Evolutionary conservation across 2,888 invertebrate species (phyloP).

Genomic region (Melanotus villosus): DNA sequence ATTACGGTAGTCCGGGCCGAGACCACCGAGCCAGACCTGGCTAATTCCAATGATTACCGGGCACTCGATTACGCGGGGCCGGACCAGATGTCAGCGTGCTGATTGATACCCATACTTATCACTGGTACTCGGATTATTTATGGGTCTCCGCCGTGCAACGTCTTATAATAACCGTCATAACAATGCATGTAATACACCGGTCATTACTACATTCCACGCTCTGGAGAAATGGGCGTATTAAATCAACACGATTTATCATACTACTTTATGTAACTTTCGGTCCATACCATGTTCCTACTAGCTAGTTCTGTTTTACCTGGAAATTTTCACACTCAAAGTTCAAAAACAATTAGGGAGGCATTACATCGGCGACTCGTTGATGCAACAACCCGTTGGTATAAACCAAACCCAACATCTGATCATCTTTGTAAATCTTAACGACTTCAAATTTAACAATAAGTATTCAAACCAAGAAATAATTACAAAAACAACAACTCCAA

Average conservation of each 20-base stretch:
- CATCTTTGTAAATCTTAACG: too few species aligned
- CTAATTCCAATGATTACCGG: conserved; percentile 74
- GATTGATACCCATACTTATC: conserved; percentile 59
- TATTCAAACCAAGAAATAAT: too few species aligned
- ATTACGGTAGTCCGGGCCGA: conserved; percentile 64
- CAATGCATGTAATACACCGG: conserved; percentile 50
- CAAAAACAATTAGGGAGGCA: not conserved
- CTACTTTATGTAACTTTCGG: conserved; percentile 1
- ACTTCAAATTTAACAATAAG: too few species aligned
- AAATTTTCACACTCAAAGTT: not conserved
- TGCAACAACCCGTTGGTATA: too few species aligned
- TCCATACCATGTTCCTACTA: not conserved
- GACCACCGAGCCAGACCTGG: conserved; percentile 72
- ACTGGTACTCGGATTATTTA: conserved; percentile 54
- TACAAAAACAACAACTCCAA: too few species aligned
- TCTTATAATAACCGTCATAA: conserved; percentile 55
- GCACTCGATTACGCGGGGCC: conserved; percentile 63
- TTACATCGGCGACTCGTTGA: too few species aligned
- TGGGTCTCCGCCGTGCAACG: conserved; percentile 48
- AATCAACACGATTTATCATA: conserved; percentile 39
- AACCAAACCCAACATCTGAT: too few species aligned
- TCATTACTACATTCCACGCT: conserved; percentile 48
- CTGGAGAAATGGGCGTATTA: conserved; percentile 36
- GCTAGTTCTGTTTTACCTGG: not conserved
- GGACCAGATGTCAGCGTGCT: conserved; percentile 54